Evolutionary conservation across 2,113 vertebrate species (phyloP), one percentile per base, ranked within the genome.

Genomic region (Sebastes fasciatus): DNA sequence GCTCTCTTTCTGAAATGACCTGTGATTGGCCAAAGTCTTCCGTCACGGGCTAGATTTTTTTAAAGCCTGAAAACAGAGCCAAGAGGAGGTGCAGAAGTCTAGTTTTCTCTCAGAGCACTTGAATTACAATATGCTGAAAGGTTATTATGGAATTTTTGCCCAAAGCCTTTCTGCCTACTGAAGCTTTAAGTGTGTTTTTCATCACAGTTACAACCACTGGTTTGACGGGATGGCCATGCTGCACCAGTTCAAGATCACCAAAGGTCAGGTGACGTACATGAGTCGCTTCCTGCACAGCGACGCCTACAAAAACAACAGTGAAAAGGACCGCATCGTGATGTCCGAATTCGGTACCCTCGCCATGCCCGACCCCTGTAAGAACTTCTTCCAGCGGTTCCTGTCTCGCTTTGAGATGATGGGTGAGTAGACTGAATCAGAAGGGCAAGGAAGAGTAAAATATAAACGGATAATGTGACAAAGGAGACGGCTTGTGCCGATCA

Each of bases 211-310:
- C 73, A 98, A 96, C 91, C 98, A 99, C 72, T 99, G 97, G 97
- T 99, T 99, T 88, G 98, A 99, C 62, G 98, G 98, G 66, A 98
- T 98, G 97, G 97, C 98, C 19, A 91, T 99, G 90, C 80, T 99
- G 81, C 98, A 99, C 92, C 95, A 96, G 64, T 99, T 98, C 93
- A 97, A 88, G 72, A 92, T 99, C 55, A 69, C 92, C 67, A 86
- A 94, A 0, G 96, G 97, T 62, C 83, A 76, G 1, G 97, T 99
- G 89, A 97, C 92, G 0, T 99, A 99, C 81, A 95, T 85, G 83
- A 99, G 97, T 93, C 97, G 92, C 10, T 99, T 99, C 90, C 94
- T 99, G 61, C 94, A 88, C 76, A 99, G 98, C 54, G 95, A 95
- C 1, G 75, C 95, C 6, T 98, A 96, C 84, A 91, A 91, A 80